Conservation (phyloP, 2,888 invertebrate genomes). For the Xestia rhomboidea region DNA sequence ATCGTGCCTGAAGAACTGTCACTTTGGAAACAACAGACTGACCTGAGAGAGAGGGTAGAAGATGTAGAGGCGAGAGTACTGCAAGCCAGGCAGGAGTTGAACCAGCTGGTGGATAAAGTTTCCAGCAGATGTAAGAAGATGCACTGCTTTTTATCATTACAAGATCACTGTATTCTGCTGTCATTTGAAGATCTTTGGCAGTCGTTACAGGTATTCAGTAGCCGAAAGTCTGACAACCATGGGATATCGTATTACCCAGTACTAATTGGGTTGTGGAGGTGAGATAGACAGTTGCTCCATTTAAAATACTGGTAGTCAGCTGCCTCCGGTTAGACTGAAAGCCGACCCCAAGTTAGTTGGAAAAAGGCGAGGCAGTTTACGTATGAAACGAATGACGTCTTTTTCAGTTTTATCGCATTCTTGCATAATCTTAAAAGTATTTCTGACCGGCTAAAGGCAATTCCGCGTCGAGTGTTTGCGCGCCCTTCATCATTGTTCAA, state of each 20-base stretch:
- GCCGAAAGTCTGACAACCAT: not conserved
- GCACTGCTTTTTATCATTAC: not conserved
- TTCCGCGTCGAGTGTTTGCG: not conserved
- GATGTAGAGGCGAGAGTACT: conserved; percentile 73
- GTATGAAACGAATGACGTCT: not conserved
- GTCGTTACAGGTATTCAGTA: not conserved
- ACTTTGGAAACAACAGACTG: conserved; percentile 78
- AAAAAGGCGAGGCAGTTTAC: no score
- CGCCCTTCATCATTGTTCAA: not conserved
- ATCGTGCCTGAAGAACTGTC: conserved; percentile 78
- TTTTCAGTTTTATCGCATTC: not conserved
- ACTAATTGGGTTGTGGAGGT: not conserved
- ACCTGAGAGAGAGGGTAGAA: conserved; percentile 73
- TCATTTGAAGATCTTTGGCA: no score
- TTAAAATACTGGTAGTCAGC: no score
- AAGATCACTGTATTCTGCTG: not conserved
- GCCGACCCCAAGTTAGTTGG: no score
- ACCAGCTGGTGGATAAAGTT: conserved; percentile 77
- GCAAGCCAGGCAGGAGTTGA: conserved; percentile 70
- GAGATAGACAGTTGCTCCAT: not conserved
- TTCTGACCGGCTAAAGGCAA: not conserved
- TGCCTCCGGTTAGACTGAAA: no score
- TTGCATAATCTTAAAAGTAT: not conserved
- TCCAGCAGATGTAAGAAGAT: conserved; percentile 78
- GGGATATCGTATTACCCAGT: no score